These are phyloP conservation scores for Aleiodes leptofemur DNA, from an alignment of 2,888 invertebrate genomes.

Conservation along the genomic window DNA sequence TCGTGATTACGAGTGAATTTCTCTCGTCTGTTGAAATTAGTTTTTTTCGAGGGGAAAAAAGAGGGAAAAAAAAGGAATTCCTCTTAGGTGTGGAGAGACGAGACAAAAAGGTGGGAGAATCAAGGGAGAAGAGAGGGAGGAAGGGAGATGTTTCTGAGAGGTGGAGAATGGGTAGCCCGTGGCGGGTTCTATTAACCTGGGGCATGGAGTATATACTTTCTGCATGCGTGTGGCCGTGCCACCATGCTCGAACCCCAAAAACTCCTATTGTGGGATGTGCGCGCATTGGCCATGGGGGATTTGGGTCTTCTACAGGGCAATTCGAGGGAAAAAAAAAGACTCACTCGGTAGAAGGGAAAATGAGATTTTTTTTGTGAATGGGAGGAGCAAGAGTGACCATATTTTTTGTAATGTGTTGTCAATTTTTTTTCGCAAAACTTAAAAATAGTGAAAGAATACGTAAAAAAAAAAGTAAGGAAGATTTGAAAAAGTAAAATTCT, in stretches of 20 bases:
- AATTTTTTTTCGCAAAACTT: no score
- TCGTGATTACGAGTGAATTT: slow-evolving; percentile 23
- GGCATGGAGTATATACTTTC: slow-evolving; percentile 25
- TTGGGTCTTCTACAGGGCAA: no score
- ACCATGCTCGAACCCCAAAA: slow-evolving; percentile 16
- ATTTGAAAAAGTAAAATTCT: no score
- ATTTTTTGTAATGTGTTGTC: no score
- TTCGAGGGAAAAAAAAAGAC: no score
- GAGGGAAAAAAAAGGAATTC: background rate
- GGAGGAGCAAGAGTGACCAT: no score
- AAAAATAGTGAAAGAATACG: no score
- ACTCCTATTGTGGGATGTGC: slow-evolving; percentile 9
- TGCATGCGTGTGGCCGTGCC: slow-evolving; percentile 32
- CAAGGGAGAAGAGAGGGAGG: background rate
- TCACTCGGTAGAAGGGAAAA: no score
- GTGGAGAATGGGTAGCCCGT: slow-evolving; percentile 25
- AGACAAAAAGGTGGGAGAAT: slow-evolving; percentile 18
- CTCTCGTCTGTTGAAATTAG: slow-evolving; percentile 27
- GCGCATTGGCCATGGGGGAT: no score
- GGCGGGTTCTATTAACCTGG: slow-evolving; percentile 33
- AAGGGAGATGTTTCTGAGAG: background rate
- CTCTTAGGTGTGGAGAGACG: slow-evolving; percentile 30
- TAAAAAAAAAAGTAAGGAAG: no score
- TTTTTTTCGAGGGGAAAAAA: background rate
- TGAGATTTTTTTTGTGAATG: no score